Base-by-base conservation (phyloP, 2,888 invertebrate species). In the Lysandra coridon region DNA sequence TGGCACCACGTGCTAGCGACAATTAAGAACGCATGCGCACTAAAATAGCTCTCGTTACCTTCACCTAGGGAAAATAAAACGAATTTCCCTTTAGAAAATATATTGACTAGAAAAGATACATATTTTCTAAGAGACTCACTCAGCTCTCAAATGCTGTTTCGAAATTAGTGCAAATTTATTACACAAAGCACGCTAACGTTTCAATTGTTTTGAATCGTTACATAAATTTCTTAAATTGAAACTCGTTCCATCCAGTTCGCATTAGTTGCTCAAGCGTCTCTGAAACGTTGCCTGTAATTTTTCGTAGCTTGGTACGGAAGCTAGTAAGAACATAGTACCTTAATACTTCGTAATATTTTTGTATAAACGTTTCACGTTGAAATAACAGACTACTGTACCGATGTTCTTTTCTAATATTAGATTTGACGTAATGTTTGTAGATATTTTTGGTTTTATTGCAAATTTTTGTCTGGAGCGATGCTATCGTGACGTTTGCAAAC, bases 21-120 rank as follows among this genome's bases (percentile, higher is more conserved):
- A 86, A 85, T 85, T 87, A 84, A 82, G 74, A 81, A 87, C 90
- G 92, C 90, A 89, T 90, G 92, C 90, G 92, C 89, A 90, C 93
- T 85, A 87, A 93, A 94, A 94, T 94, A 94, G 92, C 86, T 85
- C 84, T 86, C 88, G 92, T 94, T 92, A 94, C 94, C 94, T 94
- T 94, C 94, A 94, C 94, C 94, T 94, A 93, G 92, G 90, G 88
- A 85, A 82, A 86, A 87, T 86, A 85, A 83, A 85, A 83, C 86
- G 84, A 85, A 86, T 86, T 86, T 77, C 83, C 83, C 81, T 85
- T 83, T 86, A 88, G 83, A 89, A 87, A 44, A 53, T 49, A 78
- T 30, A 78, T 37, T 53, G 12, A 78, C 69, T 6, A 69, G 23
- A 23, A 33, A 2, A 33, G 1, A 69, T 37, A 37, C 14, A 33